Evolutionary conservation across 2,888 invertebrate genomes (phyloP).

Genomic region (Acanthoscelides obtectus): DNA sequence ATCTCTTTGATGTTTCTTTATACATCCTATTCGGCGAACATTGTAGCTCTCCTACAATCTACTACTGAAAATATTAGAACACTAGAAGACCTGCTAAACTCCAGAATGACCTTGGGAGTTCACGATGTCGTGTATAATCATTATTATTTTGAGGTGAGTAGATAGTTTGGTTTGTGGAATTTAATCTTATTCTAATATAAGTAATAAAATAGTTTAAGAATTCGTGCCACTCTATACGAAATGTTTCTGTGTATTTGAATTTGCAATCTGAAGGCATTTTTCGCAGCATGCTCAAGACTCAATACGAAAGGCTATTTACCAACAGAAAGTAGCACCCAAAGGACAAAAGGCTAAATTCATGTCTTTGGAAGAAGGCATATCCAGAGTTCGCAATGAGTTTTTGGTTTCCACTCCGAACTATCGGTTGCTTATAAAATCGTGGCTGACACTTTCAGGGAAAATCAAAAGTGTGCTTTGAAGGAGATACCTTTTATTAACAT

Average conservation of each 20-base stretch:
- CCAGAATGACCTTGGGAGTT: constrained; percentile 58
- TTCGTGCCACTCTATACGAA: too few relatives aligned
- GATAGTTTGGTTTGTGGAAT: too few relatives aligned
- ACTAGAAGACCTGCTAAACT: constrained; percentile 52
- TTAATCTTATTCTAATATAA: background rate
- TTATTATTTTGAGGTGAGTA: constrained; percentile 60
- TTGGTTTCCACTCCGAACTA: constrained; percentile 64
- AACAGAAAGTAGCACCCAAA: constrained; percentile 60
- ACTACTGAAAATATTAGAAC: constrained; percentile 56
- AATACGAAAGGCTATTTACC: constrained; percentile 57
- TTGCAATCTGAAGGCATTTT: background rate
- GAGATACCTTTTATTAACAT: constrained; percentile 56
- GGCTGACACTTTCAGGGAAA: constrained; percentile 61
- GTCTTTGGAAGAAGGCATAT: constrained; percentile 56
- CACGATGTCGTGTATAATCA: constrained; percentile 54
- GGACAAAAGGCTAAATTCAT: constrained; percentile 55
- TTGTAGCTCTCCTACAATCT: constrained; percentile 62
- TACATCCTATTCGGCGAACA: constrained; percentile 63
- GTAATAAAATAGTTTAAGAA: background rate
- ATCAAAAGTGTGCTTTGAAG: constrained; percentile 64
- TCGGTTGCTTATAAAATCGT: constrained; percentile 63
- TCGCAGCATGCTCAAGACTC: constrained; percentile 60
- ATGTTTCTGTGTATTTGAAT: too few relatives aligned
- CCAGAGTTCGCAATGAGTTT: constrained; percentile 54
- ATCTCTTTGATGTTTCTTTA: constrained; percentile 55